These are phyloP conservation scores for Parus major DNA, from an alignment of 2,113 vertebrate genomes.

Conservation along the genomic window DNA sequence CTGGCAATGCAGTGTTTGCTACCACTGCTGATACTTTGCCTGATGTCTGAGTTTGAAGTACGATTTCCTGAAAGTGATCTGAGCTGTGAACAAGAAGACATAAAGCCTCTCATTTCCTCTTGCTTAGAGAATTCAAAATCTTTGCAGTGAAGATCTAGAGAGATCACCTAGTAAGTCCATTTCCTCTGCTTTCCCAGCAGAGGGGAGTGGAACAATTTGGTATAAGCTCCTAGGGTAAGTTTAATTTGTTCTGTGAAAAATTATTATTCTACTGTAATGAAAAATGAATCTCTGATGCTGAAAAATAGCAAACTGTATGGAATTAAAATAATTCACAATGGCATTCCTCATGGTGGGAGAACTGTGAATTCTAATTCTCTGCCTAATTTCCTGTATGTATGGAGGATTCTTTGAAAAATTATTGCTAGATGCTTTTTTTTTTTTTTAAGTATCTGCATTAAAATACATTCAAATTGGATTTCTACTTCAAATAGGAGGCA, in stretches of 20 bases:
- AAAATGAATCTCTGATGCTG: background rate
- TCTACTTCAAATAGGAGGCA: background rate
- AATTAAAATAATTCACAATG: background rate
- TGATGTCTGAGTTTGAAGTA: background rate
- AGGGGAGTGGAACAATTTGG: background rate
- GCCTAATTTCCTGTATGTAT: background rate
- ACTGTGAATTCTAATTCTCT: background rate
- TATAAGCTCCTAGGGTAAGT: background rate
- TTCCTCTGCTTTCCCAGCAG: background rate
- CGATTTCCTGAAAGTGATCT: background rate
- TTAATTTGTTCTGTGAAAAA: background rate
- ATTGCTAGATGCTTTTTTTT: background rate
- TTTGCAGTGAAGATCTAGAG: background rate
- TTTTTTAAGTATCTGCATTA: background rate
- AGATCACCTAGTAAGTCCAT: background rate
- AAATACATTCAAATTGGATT: background rate
- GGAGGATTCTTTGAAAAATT: background rate
- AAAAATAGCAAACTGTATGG: background rate
- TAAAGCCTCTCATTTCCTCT: background rate
- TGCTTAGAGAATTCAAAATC: background rate
- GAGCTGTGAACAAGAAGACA: background rate
- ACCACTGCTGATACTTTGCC: background rate
- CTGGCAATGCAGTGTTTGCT: background rate
- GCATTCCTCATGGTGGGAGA: background rate
- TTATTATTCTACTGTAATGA: background rate